phyloP scores from a whole-genome alignment of 1,140 invertebrate species.

The Zaprionus gabonicus region DNA sequence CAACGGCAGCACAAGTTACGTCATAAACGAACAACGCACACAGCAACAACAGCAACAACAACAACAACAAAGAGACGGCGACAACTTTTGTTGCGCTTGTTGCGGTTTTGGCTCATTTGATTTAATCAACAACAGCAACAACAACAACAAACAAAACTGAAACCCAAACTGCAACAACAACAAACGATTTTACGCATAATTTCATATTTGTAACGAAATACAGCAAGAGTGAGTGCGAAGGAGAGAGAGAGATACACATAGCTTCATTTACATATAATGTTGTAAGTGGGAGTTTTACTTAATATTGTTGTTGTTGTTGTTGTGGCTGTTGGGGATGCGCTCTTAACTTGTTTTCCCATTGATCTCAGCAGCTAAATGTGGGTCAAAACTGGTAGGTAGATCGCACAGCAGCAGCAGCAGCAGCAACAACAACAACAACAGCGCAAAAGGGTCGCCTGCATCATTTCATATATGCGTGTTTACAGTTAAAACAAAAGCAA shows the following conservation, averaged over 20 bases:
- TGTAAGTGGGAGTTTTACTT: constrained; percentile 73
- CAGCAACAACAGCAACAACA: constrained; percentile 40
- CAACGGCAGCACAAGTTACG: constrained; percentile 61
- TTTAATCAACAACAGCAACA: constrained; percentile 43
- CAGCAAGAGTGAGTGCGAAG: constrained; percentile 14
- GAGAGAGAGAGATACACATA: neutral
- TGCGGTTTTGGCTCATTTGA: constrained; percentile 77
- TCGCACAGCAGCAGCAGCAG: constrained; percentile 33
- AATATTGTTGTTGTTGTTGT: constrained; percentile 38
- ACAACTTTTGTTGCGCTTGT: constrained; percentile 60
- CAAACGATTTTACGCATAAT: constrained; percentile 78
- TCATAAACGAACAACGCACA: constrained; percentile 67
- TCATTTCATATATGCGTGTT: constrained; percentile 45
- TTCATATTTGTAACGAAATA: constrained; percentile 79
- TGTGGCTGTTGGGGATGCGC: constrained; percentile 33
- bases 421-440: constrained; percentile 21
- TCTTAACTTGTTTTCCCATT: constrained; percentile 55
- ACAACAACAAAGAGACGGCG: constrained; percentile 25
- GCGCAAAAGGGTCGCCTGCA: constrained; percentile 39
- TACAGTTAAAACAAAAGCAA: constrained; percentile 70
- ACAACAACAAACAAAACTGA: constrained; percentile 19
- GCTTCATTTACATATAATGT: constrained; percentile 55
- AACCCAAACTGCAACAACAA: constrained; percentile 41
- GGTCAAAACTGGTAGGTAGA: constrained; percentile 63
- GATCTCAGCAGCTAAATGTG: constrained; percentile 57